Evolutionary conservation across 2,113 vertebrate species (phyloP), one percentile per base, ranked within the genome.

Genomic region (Corvus cornix): DNA sequence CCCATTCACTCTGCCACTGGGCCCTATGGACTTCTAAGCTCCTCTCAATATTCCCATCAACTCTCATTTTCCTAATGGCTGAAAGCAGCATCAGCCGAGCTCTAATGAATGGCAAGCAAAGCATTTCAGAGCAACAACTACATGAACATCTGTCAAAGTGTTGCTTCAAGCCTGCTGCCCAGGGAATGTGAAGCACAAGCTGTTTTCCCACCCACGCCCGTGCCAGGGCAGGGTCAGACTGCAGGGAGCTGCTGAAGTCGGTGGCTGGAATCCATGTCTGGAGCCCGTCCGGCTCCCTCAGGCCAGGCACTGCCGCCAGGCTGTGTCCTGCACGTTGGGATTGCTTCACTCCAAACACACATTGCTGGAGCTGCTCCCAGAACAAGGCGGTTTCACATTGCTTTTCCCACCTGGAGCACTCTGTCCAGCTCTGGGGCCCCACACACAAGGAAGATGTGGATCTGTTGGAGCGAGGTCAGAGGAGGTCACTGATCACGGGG

Each of bases 211-310:
- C 69, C 68, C 53, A 52, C 6, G 0, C 68, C 43, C 0, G 0
- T 41, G 55, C 33, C 35, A 41, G 77, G 28, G 74, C 75, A 12
- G 41, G 2, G 11, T n/a, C 51, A 13, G 75, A 16, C 21, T 53
- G 16, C 0, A 0, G 3, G 12, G 56, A 69, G 69, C 69, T 31
- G 88, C 84, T 59, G 77, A 2, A 43, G 17, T 13, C 0, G 1
- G 43, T 44, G 81, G 19, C 87, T 75, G 56, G 15, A 24, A 70
- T 21, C 31, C 0, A 0, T 20, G 33, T 51, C 73, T 1, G 0
- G 59, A 79, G 72, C 30, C 55, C 1, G n/a, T 13, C 56, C 5
- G 5, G 56, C 62, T 78, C 35, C 59, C 53, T 20, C 0, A 2
- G 44, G 60, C 75, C 0, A 0, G 4, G 15, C 7, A 7, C 75